Conservation (phyloP, 2,113 vertebrate genomes). For the Nestor notabilis region DNA sequence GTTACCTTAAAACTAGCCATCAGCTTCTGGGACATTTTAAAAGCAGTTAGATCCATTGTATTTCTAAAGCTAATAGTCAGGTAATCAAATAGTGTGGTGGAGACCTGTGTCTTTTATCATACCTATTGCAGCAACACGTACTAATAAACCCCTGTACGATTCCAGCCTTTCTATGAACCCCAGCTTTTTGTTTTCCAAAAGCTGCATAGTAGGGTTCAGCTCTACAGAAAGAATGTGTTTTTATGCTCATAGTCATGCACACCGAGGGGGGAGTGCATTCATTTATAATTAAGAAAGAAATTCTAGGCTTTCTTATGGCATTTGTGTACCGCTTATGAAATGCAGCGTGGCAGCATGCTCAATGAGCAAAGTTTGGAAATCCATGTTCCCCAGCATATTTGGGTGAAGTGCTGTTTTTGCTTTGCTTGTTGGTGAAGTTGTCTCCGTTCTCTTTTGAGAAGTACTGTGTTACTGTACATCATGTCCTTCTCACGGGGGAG, state of each 20-base stretch:
- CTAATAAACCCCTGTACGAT: constrained; percentile 19
- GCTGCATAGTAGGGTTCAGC: constrained; percentile 3
- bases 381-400: accelerated
- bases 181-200: not conserved
- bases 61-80: constrained; percentile 62
- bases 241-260: not conserved
- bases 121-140: not conserved
- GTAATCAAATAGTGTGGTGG: constrained; percentile 58
- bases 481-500: not conserved
- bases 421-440: not conserved
- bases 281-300: constrained; percentile 8
- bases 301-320: not conserved
- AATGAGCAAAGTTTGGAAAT: not conserved
- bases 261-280: not conserved
- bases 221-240: constrained; percentile 9
- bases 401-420: not conserved
- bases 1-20: constrained; percentile 75
- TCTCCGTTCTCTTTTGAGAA: not conserved
- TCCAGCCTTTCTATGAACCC: not conserved
- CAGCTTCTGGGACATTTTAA: constrained; percentile 75
- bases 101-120: constrained; percentile 27
- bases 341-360: not conserved
- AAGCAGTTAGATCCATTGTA: constrained; percentile 68
- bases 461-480: not conserved
- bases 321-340: not conserved